Evolutionary conservation across 2,797 vertebrate species (phyloP), one percentile per base, ranked within the genome.

Genomic region (Cynodonichthys magdalenae): DNA sequence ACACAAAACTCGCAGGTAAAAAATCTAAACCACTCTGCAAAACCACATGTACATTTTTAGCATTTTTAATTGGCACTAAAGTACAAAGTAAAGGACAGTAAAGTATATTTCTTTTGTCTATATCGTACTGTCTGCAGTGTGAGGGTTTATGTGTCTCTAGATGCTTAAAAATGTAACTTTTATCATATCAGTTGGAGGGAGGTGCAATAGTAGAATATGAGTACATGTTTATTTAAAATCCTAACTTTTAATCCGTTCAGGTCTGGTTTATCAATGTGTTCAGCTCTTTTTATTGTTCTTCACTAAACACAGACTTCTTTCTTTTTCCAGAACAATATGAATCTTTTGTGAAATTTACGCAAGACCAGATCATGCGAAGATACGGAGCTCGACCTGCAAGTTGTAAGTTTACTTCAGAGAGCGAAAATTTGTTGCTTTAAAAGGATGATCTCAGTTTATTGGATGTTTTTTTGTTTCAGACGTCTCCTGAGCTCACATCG

Each of bases 321-420:
- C 39, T 75, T 12, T 69, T 72, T 63, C 36, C 90, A 96, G 96
- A 97, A 94, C 96, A 97, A 93, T 97, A 97, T 83, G 96, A 97
- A 93, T 95, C 95, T 79, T 97, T 97, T 93, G 96, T 97, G 94
- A 97, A 97, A 94, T 97, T 97, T 91, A 97, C 96, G 91, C 95
- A 97, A 91, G 96, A 97, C 91, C 95, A 97, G 92, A 96, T 97
- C 78, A 97, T 97, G 95, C 94, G 95, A 93, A 94, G 95, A 93
- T 97, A 96, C 56, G 96, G 96, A 39, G 93, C 95, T 83, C 92
- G 96, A 82, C 94, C 96, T 81, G 94, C 95, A 73, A 96, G 95
- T 92, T 97, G 95, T 97, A 82, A 93, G 95, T 51, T 54, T 56
- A 20, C 2, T 46, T 28, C 4, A 8, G 3, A 3, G 15, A 45